Percentiles rank a stretch among this genome's conserved stretches.
These are phyloP conservation scores for Clavelina lepadiformis DNA, from an alignment of 23 tunicate species.

Conservation along the genomic window DNA sequence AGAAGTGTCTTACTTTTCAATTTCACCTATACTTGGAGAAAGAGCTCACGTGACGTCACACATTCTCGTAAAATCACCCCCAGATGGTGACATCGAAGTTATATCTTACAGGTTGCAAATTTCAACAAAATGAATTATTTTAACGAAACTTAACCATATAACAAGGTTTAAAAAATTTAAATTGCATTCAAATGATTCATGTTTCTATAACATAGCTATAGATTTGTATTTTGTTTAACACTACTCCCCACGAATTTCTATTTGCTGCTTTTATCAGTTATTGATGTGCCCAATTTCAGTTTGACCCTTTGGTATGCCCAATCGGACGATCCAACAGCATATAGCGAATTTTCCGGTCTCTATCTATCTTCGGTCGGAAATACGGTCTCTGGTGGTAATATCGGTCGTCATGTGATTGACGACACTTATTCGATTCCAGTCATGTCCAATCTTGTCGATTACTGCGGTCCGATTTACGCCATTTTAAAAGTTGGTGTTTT, in stretches of 20 bases:
- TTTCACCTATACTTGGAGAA: slow-evolving; percentile 1
- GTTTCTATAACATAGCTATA: slow-evolving; percentile 1
- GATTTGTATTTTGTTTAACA: too few relatives aligned
- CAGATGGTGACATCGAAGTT: slow-evolving; percentile 1
- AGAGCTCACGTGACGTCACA: slow-evolving; percentile 17
- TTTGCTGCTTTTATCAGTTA: too few relatives aligned
- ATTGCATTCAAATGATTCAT: background rate
- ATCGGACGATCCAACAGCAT: background rate
- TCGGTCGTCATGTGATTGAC: slow-evolving; percentile 14
- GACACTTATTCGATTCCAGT: slow-evolving; percentile 12
- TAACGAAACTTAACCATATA: background rate
- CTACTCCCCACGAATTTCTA: too few relatives aligned
- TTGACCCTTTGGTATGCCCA: slow-evolving; percentile 20
- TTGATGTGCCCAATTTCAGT: slow-evolving; percentile 3
- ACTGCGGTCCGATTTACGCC: slow-evolving; percentile 18
- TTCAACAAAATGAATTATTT: background rate
- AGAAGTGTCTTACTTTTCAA: slow-evolving; percentile 5
- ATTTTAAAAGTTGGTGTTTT: slow-evolving; percentile 6
- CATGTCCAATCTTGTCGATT: background rate
- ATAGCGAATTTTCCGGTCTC: slow-evolving; percentile 26
- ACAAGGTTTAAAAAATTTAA: background rate
- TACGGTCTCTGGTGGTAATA: slow-evolving; percentile 8
- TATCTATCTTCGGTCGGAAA: slow-evolving; percentile 13
- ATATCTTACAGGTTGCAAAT: slow-evolving; percentile 14
- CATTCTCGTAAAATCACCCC: slow-evolving; percentile 12